phyloP scores from a whole-genome alignment of 2,797 vertebrate species.

The Valencia hispanica region DNA sequence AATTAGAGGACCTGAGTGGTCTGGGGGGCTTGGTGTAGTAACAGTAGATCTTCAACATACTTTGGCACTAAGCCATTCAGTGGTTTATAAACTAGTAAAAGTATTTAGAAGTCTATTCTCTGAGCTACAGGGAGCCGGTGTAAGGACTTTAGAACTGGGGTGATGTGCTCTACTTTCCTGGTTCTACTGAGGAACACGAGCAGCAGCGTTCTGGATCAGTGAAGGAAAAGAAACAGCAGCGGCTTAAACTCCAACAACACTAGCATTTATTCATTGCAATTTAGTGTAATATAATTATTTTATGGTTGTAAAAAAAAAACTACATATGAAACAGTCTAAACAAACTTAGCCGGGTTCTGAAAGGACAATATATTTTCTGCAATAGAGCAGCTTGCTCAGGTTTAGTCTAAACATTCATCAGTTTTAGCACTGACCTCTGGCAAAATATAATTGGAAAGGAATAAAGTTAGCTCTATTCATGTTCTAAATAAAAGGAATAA shows the following conservation, averaged over 20 bases:
- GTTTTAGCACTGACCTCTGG: background rate
- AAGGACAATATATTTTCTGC: background rate
- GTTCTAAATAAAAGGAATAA: constrained; percentile 23
- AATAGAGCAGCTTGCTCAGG: background rate
- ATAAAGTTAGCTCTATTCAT: constrained; percentile 30
- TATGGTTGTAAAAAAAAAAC: background rate
- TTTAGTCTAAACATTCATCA: constrained; percentile 4
- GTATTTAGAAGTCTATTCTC: too few relatives aligned
- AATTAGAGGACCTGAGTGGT: too few relatives aligned
- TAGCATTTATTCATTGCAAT: background rate
- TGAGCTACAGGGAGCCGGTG: too few relatives aligned
- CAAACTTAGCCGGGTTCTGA: background rate
- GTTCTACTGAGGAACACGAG: too few relatives aligned
- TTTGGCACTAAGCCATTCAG: too few relatives aligned
- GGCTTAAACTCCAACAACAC: background rate
- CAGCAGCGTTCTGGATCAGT: too few relatives aligned
- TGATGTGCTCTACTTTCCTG: too few relatives aligned
- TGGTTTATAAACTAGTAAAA: too few relatives aligned
- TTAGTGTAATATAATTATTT: background rate
- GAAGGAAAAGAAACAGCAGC: too few relatives aligned
- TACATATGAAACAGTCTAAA: background rate
- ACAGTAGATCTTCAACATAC: too few relatives aligned
- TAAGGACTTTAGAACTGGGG: too few relatives aligned
- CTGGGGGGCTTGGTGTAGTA: too few relatives aligned
- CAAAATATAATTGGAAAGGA: constrained; percentile 24